phyloP scores from a whole-genome alignment of 2,888 invertebrate species.

The Abscondita cerata region DNA sequence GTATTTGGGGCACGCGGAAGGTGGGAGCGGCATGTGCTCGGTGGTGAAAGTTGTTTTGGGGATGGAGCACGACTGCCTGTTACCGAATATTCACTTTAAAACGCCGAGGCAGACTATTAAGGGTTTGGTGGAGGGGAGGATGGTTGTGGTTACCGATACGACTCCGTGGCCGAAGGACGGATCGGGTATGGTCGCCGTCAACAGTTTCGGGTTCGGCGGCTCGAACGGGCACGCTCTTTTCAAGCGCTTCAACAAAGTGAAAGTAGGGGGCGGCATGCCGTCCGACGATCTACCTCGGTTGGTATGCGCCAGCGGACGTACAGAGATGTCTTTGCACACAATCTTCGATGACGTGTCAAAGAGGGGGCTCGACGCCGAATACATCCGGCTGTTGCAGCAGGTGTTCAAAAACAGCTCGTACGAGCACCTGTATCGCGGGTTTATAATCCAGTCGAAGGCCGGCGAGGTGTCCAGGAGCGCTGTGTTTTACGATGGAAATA shows the following conservation, averaged over 20 bases:
- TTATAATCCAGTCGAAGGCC: slow-evolving; percentile 16
- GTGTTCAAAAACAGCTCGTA: slow-evolving; percentile 39
- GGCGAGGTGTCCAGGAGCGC: slow-evolving; percentile 16
- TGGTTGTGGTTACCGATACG: slow-evolving; percentile 76
- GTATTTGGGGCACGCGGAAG: slow-evolving; percentile 93
- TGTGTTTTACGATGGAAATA: slow-evolving; percentile 5
- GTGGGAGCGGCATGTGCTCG: slow-evolving; percentile 73
- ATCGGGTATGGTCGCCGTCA: slow-evolving; percentile 65
- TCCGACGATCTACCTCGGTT: slow-evolving; percentile 74
- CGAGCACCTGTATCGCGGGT: slow-evolving; percentile 21
- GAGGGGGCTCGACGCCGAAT: slow-evolving; percentile 68
- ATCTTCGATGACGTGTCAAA: slow-evolving; percentile 70
- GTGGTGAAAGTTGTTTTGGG: slow-evolving; percentile 55
- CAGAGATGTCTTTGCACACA: slow-evolving; percentile 73
- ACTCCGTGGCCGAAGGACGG: slow-evolving; percentile 63
- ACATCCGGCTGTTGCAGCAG: slow-evolving; percentile 47
- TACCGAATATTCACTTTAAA: slow-evolving; percentile 84
- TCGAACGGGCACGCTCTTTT: slow-evolving; percentile 79
- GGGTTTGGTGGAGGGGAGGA: slow-evolving; percentile 67
- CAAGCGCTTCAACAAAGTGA: slow-evolving; percentile 66
- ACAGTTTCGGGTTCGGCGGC: slow-evolving; percentile 95
- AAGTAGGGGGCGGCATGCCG: slow-evolving; percentile 66
- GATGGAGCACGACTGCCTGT: slow-evolving; percentile 80
- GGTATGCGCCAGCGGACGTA: slow-evolving; percentile 79
- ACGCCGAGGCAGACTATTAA: slow-evolving; percentile 61